Conservation (phyloP, 2,113 vertebrate genomes). For the Aviceda subcristata region DNA sequence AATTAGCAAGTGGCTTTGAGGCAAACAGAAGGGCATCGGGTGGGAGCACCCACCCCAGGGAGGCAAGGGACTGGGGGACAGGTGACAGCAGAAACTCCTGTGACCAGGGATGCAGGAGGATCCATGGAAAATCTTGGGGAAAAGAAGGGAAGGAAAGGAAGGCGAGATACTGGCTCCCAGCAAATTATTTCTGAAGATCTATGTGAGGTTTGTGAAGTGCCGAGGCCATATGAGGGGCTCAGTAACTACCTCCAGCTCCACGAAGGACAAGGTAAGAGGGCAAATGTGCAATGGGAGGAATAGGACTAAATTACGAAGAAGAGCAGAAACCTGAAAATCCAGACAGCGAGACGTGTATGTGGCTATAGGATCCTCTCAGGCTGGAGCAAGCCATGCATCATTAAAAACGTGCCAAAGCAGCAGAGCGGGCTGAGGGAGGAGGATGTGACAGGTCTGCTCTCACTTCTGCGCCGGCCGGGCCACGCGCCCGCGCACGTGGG, state of each 20-base stretch:
- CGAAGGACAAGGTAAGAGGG: neutral
- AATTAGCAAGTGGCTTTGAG: neutral
- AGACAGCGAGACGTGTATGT: neutral
- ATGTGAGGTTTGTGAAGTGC: neutral
- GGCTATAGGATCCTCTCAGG: neutral
- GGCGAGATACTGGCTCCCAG: rapidly evolving
- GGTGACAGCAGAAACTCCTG: neutral
- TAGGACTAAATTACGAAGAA: neutral
- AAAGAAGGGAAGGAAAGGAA: neutral
- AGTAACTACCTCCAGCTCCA: neutral
- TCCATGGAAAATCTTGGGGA: neutral
- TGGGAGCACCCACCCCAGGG: rapidly evolving
- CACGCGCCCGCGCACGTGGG: rapidly evolving
- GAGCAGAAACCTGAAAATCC: neutral
- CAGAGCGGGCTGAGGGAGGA: neutral
- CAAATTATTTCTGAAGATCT: neutral
- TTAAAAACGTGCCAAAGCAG: neutral
- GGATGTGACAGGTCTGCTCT: neutral
- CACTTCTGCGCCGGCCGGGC: neutral
- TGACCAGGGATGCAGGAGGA: neutral
- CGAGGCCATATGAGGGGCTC: neutral
- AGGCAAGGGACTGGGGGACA: neutral
- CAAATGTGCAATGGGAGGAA: neutral
- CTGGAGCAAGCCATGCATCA: neutral
- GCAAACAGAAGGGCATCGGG: neutral